Evolutionary conservation across 2,797 vertebrate species (phyloP), one percentile per base, ranked within the genome.

Genomic region (Falco cherrug): DNA sequence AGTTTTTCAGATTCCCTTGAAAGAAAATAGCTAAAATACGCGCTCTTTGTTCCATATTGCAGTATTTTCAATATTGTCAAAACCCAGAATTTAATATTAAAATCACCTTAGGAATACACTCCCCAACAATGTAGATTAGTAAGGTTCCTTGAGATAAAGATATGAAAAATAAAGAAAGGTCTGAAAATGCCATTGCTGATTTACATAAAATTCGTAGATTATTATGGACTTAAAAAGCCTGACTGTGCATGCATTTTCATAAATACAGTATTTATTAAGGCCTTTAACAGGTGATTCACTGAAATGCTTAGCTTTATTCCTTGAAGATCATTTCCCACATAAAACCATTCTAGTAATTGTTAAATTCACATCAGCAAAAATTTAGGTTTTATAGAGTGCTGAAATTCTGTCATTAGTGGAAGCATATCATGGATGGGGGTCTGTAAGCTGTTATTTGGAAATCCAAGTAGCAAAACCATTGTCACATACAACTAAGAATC

Each of bases 101-200:
- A 92, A 73, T 86, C 2, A 73, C 57, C 8, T 61, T 51, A 75
- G 35, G 33, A 83, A 71, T 73, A 56, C 3, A 37, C 3, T 84
- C 11, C 20, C 10, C 16, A 69, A 21, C 10, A 86, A 74, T 47
- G 20, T 56, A 48, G 17, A 59, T 76, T 71, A 22, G 26, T 78
- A 65, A 82, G 11, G 14, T 56, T 86, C 20, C 45, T 90, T 92
- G n/a, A 83, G 53, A 92, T 93, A 92, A 91, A 89, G 57, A 74
- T 4, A 19, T 11, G 20, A 75, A 81, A 81, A 89, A 83, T 41
- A 71, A 54, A 74, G 17, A 73, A 37, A 37, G 85, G 6, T 80
- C 43, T 77, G 56, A 76, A 81, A 89, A 87, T 10, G 69, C 16
- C 21, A 35, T 59, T 93, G 9, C 16, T 94, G 68, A 87, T 95